Evolutionary conservation across 2,113 vertebrate genomes (phyloP).

Genomic region (Mesitornis unicolor): DNA sequence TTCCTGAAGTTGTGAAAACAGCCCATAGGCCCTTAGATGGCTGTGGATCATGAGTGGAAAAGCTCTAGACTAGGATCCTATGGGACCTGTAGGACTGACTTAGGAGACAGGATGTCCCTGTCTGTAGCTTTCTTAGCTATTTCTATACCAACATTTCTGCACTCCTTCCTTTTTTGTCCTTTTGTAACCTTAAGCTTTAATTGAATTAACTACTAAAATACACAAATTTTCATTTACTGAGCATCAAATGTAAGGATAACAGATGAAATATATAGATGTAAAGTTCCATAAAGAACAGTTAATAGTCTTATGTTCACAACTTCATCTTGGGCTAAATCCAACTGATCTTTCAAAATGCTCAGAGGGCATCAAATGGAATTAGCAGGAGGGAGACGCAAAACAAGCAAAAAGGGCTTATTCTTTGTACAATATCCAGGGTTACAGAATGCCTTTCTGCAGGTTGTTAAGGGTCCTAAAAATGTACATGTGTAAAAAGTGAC

Average conservation of each 20-base stretch:
- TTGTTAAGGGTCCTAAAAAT: background rate
- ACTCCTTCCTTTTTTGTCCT: background rate
- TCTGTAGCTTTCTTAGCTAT: background rate
- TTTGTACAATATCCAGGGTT: background rate
- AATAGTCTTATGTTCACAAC: background rate
- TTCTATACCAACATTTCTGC: background rate
- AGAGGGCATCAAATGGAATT: background rate
- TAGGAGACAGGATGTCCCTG: background rate
- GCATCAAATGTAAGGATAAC: background rate
- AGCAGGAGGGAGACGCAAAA: background rate
- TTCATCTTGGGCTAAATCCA: background rate
- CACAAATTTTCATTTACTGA: background rate
- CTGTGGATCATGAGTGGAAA: background rate
- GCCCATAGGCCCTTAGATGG: background rate
- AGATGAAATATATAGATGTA: background rate
- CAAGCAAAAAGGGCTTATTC: background rate
- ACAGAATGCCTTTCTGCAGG: background rate
- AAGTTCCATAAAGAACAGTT: background rate
- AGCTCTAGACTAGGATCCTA: background rate
- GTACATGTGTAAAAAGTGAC: background rate
- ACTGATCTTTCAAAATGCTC: background rate
- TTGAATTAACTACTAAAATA: background rate
- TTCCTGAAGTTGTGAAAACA: background rate
- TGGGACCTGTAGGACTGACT: background rate
- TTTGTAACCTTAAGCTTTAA: background rate